Percentiles rank a stretch among this genome's conserved stretches.
phyloP scores from a whole-genome alignment of 2,888 invertebrate species.

The Allacma fusca region DNA sequence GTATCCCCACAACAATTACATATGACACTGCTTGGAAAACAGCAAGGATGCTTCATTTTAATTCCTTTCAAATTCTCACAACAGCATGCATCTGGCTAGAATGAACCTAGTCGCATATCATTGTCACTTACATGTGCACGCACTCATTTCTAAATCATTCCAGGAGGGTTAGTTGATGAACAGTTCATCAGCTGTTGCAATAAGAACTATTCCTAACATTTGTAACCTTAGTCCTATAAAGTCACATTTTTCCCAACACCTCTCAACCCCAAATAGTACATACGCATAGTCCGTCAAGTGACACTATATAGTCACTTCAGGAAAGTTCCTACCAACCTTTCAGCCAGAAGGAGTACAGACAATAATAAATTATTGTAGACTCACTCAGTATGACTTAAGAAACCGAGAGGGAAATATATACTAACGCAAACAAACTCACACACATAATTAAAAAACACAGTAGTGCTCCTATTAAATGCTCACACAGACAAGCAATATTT shows the following conservation, averaged over 20 bases:
- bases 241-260: background rate
- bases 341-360: too few species aligned
- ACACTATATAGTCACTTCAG: too few species aligned
- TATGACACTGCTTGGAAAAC: background rate
- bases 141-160: background rate
- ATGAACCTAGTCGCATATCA: too few species aligned
- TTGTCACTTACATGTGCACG: background rate
- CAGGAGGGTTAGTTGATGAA: background rate
- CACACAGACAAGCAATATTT: too few species aligned
- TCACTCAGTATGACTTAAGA: too few species aligned
- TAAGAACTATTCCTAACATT: background rate
- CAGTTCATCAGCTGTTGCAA: slow-evolving; percentile 4
- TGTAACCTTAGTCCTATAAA: background rate
- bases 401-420: too few species aligned
- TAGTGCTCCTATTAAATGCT: too few species aligned
- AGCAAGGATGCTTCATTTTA: background rate
- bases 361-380: too few species aligned
- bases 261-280: background rate
- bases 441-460: too few species aligned
- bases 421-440: too few species aligned
- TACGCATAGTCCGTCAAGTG: background rate
- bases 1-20: background rate
- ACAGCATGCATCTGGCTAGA: too few species aligned
- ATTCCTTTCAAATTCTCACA: slow-evolving; percentile 9
- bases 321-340: too few species aligned